These are phyloP conservation scores for Drosophila seguyi DNA, from an alignment of 1,140 invertebrate genomes.

Conservation along the genomic window DNA sequence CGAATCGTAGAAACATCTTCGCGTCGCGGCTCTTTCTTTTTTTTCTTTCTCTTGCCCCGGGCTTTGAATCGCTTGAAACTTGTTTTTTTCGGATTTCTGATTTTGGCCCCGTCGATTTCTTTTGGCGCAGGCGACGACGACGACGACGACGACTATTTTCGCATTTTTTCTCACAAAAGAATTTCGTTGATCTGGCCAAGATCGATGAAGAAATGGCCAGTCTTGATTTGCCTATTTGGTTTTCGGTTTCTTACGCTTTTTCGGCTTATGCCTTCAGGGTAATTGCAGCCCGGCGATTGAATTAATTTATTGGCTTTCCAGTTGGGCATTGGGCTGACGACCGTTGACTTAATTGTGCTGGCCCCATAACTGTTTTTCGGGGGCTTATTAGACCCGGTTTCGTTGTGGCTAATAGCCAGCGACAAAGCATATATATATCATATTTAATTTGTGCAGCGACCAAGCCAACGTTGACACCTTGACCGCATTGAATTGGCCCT, in stretches of 20 bases:
- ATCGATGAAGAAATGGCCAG: conserved; percentile 28
- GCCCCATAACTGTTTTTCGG: conserved; percentile 50
- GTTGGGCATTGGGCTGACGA: conserved; percentile 44
- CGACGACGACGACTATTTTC: conserved; percentile 47
- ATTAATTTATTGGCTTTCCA: conserved; percentile 73
- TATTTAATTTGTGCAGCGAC: conserved; percentile 39
- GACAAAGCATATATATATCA: conserved; percentile 25
- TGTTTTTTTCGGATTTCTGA: conserved; percentile 43
- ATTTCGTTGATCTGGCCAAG: conserved; percentile 53
- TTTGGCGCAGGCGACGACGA: conserved; percentile 38
- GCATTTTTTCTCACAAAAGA: conserved; percentile 81
- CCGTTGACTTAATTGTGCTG: conserved; percentile 71
- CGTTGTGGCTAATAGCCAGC: conserved; percentile 47
- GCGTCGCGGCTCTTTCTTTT: conserved; percentile 6
- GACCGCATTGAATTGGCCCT: conserved; percentile 67
- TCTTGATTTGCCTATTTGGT: conserved; percentile 53
- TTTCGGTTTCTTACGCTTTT: conserved; percentile 11
- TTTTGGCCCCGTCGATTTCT: conserved; percentile 57
- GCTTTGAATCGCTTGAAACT: conserved; percentile 59
- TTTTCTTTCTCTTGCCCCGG: background rate
- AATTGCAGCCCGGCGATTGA: conserved; percentile 71
- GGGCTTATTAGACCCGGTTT: conserved; percentile 40
- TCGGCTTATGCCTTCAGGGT: conserved; percentile 42
- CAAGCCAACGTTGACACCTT: conserved; percentile 65
- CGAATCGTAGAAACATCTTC: conserved; percentile 66